Evolutionary conservation across 2,113 vertebrate genomes (phyloP).

Genomic region (Melozone crissalis): DNA sequence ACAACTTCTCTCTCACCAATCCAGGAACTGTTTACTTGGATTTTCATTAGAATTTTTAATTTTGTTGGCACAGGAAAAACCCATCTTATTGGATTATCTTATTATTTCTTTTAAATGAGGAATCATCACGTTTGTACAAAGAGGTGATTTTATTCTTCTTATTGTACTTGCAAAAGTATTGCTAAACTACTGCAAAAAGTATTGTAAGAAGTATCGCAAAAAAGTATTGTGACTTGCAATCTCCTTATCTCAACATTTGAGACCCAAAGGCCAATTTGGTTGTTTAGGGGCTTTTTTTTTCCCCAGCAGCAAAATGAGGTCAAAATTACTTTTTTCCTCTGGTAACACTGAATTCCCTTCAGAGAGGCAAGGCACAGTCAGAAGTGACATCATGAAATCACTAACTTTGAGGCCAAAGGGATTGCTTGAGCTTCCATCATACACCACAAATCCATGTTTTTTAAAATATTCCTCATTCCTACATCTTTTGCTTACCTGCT

Average conservation of each 20-base stretch:
- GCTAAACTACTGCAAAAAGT: too few species aligned
- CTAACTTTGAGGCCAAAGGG: neutral
- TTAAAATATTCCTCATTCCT: neutral
- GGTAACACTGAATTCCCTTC: neutral
- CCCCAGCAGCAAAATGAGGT: fast-evolving
- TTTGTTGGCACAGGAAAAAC: neutral
- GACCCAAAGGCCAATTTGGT: neutral
- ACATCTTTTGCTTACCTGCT: neutral
- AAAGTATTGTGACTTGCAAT: neutral
- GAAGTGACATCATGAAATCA: neutral
- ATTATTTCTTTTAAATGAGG: neutral
- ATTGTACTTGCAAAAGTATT: too few species aligned
- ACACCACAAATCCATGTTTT: neutral
- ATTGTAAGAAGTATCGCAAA: too few species aligned
- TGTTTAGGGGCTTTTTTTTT: fast-evolving
- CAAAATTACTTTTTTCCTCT: neutral
- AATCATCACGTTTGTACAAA: neutral
- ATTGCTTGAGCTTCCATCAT: neutral
- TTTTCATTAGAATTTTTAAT: neutral
- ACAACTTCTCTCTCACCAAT: neutral
- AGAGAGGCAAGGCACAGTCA: neutral
- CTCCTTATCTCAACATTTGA: neutral
- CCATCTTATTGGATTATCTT: neutral
- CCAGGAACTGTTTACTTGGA: neutral
- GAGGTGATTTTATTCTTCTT: neutral